Evolutionary conservation across 2,797 vertebrate species (phyloP).

Genomic region (Buphagus erythrorhynchus): DNA sequence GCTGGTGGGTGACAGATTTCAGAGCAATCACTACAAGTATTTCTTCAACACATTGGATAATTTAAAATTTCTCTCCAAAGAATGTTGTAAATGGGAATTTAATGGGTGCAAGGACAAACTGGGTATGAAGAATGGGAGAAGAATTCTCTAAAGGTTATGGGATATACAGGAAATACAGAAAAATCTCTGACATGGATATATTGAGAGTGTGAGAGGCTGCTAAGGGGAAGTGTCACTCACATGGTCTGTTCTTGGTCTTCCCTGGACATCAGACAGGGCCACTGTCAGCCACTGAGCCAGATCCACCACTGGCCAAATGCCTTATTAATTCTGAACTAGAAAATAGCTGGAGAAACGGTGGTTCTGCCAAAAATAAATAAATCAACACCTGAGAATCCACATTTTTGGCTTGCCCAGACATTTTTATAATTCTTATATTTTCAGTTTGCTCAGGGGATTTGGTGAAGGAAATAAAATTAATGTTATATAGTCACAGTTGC

Average conservation of each 20-base stretch:
- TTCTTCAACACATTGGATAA: background rate
- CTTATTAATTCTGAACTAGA: background rate
- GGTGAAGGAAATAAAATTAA: background rate
- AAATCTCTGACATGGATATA: background rate
- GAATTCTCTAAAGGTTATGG: background rate
- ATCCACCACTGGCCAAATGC: background rate
- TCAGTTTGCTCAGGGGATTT: background rate
- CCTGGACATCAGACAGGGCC: rapidly evolving
- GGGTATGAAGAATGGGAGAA: background rate
- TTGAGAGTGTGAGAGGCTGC: background rate
- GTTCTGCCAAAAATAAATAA: background rate
- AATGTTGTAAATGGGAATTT: background rate
- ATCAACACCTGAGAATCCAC: background rate
- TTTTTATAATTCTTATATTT: background rate
- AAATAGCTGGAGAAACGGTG: background rate
- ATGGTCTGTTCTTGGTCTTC: background rate
- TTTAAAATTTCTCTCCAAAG: background rate
- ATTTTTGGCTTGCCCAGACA: background rate
- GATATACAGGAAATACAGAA: background rate
- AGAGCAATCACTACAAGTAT: background rate
- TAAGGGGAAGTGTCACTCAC: background rate
- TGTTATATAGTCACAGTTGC: background rate
- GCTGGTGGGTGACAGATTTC: background rate
- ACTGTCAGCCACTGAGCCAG: rapidly evolving
- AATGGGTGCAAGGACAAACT: background rate